These are phyloP conservation scores for Vulpes lagopus DNA, from an alignment of 2,113 vertebrate genomes.

Conservation along the genomic window DNA sequence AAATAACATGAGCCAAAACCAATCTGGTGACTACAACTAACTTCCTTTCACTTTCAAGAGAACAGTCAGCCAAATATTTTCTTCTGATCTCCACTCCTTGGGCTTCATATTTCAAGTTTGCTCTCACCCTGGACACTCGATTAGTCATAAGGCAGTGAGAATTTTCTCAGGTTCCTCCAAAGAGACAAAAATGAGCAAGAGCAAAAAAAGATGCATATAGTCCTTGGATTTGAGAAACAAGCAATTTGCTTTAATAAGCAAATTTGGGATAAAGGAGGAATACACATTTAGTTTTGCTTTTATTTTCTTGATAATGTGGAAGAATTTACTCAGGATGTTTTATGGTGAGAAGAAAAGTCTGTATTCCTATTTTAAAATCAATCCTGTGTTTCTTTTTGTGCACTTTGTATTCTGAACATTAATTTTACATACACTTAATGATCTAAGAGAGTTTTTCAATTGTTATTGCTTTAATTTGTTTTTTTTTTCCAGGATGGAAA, in stretches of 20 bases:
- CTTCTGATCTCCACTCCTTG: neutral
- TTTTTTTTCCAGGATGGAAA: neutral
- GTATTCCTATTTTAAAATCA: slow-evolving; percentile 1
- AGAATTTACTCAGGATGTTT: neutral
- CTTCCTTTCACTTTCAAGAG: neutral
- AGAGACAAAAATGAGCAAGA: neutral
- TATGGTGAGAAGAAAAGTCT: neutral
- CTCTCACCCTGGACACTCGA: neutral
- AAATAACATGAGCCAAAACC: neutral
- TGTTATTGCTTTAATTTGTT: neutral
- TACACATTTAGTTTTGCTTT: neutral
- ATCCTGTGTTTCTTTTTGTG: neutral
- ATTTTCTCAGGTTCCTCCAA: neutral
- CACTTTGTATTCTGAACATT: neutral
- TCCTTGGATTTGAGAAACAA: neutral
- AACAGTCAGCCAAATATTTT: neutral
- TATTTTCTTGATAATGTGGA: neutral
- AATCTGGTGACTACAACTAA: neutral
- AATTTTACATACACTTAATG: neutral
- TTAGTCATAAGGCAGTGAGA: neutral
- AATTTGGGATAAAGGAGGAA: neutral
- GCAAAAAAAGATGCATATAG: neutral
- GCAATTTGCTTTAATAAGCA: neutral
- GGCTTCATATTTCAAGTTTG: neutral
- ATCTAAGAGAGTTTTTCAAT: neutral